Evolutionary conservation across 2,888 invertebrate species (phyloP), one percentile per base, ranked within the genome.

Genomic region (Harpalus rubripes): DNA sequence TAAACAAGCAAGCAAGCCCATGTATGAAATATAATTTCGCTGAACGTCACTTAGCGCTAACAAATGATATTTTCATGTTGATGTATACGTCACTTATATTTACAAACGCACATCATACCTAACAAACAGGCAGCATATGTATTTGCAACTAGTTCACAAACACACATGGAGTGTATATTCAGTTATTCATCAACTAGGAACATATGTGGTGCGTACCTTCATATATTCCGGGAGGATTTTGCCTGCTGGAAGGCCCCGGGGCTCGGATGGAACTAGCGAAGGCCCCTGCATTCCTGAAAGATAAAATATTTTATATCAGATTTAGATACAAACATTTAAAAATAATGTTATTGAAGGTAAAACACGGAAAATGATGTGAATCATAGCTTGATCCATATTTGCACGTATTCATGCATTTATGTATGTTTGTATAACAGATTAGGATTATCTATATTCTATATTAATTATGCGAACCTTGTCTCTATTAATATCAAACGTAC

Each of bases 151-250:
- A 68, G 32, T 68, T 7, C 68, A 39, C 68, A 68, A 32, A 68
- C 10, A 12, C 44, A 52, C 12, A 12, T 12, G 44, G 5, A 32
- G 32, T 32, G 44, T 52, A 12, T 52, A 12, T 52, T 52, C 44
- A 10, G 44, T 68, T 68, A 68, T 39, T 68, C 68, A 68, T 68
- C 32, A 68, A 15, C 32, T 15, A 15, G 59, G 59, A 6, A 16
- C 16, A 16, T 59, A 15, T 15, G 87, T 87, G 87, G 59, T 15
- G 86, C 87, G 87, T 88, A 90, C 91, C 88, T 92, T 92, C 85
- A 94, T 91, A 88, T 94, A 92, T 88, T 96, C 92, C 0, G 97
- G 96, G 87, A 97, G 91, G 0, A 96, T 91, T 85, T 93, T 95
- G 86, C 94, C 94, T 58, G 93, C 91, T 0, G 95, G 94, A n/a